Conservation (phyloP, 2,113 vertebrate species). For the Tragelaphus imberbis region DNA sequence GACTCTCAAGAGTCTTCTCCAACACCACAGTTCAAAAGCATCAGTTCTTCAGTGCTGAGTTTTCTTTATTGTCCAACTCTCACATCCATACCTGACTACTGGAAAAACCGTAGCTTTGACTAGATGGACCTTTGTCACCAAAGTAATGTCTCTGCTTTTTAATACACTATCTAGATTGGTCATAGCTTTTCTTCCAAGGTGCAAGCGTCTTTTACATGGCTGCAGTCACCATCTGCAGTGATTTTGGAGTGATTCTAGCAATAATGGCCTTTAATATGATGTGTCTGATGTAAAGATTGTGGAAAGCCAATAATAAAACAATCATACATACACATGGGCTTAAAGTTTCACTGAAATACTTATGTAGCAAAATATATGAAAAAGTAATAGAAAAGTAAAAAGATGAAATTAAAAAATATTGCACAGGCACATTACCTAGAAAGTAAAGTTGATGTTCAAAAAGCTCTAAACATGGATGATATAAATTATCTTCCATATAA, state of each 20-base stretch:
- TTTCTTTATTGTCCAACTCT: background rate
- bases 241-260: slow-evolving; percentile 61
- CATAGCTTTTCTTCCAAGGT: background rate
- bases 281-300: slow-evolving; percentile 60
- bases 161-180: background rate
- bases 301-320: slow-evolving; percentile 73
- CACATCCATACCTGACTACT: background rate
- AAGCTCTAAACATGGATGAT: slow-evolving; percentile 84
- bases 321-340: slow-evolving; percentile 73
- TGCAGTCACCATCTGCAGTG: background rate
- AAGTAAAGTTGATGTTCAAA: slow-evolving; percentile 85
- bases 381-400: slow-evolving; percentile 93
- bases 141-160: background rate
- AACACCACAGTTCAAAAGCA: background rate
- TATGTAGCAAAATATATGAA: slow-evolving; percentile 83
- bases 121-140: background rate
- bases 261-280: slow-evolving; percentile 72
- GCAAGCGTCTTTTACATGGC: background rate
- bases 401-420: slow-evolving; percentile 86
- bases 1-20: background rate
- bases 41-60: accelerated
- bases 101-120: background rate
- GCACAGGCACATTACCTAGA: slow-evolving; percentile 87
- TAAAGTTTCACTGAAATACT: slow-evolving; percentile 78
- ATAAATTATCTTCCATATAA: slow-evolving; percentile 88